Base-by-base conservation (phyloP, 2,113 vertebrate species). In the Sarotherodon lohbergeri region DNA sequence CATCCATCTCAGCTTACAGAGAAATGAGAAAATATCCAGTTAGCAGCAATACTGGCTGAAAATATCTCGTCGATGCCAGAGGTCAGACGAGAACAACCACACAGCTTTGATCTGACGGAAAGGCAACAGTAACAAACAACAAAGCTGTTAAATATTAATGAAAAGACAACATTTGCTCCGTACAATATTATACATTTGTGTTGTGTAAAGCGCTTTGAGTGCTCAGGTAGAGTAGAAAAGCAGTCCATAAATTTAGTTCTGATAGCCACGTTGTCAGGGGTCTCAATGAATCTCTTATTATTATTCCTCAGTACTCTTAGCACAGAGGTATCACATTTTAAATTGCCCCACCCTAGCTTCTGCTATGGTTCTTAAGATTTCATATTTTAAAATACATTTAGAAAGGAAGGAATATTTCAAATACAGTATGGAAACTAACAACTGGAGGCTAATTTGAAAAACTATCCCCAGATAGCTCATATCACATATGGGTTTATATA, bases 211-310 rank as follows among this genome's bases (percentile, higher is more conserved):
- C 0, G 0, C 32, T 36, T 36, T 66, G 61, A 66, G 4, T n/a
- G 61, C 17, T 66, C 59, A 66, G 9, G 3, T 41, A 41, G 59
- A 63, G 61, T 7, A 0, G 32, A n/a, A 66, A 66, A 66, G 32
- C 17, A 0, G 8, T 34, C 8, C 59, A 63, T 0, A 78, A 19
- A 48, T 39, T 36, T 56, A 27, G 87, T n/a, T 4, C 66, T 80
- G 85, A 85, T 86, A 86, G 39, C 90, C 84, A 83, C 27, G 57
- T 88, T 86, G 85, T 80, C 34, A 22, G 52, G n/a, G 73, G 34
- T 80, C 80, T 68, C 90, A 50, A 85, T 83, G 46, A 93, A 90
- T 93, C 73, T 89, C 91, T 78, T 81, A 46, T 82, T 88, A 66
- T 81, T 48, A 66, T 78, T 39, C 32, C 32, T 36, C 17, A 7